Base-by-base conservation (phyloP, 2,797 vertebrate genomes). In the Pangasius macronema region DNA sequence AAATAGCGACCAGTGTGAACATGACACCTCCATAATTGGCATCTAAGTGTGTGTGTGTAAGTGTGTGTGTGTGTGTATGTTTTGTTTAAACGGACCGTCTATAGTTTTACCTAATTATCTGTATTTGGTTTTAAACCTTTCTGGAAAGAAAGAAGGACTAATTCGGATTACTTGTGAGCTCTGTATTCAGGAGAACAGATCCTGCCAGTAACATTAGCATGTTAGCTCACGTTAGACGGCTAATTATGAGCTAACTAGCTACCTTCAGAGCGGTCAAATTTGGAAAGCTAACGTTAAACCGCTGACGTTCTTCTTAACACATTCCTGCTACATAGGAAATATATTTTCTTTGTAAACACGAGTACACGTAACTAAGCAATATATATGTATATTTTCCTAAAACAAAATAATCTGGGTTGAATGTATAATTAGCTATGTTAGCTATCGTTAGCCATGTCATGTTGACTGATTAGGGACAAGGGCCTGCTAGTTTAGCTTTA, bases 401-500 rank as follows among this genome's bases (percentile, higher is more conserved):
- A 49, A 49, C 10, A 73, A 22, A 5, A 13, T 5, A 68, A 33
- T 33, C 7, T 51, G 3, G 1, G n/a, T 3, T 24, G 18, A 55
- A 55, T 42, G 20, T 27, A 61, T 7, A 24, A 53, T 33, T 36
- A 36, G 83, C 83, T 10, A 59, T 11, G 42, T 24, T 65, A 65
- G 55, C 75, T 33, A 72, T 5, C 5, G 36, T n/a, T 80, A 49
- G 80, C 87, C n/a, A 39, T 84, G 82, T 80, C 87, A 70, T 87
- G 59, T 49, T 33, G 76, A 80, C 51, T 79, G 57, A 39, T 30
- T 46, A 30, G 65, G 18, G 18, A 88, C 24, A 33, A 46, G 73
- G 88, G 88, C 88, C 88, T 89, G 85, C 65, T 85, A 81, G 80
- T 49, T 59, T 53, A 42, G 63, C 82, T 61, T 63, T 49, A 61